A percentile compares a stretch with the other conserved stretches of the same genome.
Evolutionary conservation across 2,888 invertebrate genomes (phyloP).

Genomic region (Mayetiola destructor): DNA sequence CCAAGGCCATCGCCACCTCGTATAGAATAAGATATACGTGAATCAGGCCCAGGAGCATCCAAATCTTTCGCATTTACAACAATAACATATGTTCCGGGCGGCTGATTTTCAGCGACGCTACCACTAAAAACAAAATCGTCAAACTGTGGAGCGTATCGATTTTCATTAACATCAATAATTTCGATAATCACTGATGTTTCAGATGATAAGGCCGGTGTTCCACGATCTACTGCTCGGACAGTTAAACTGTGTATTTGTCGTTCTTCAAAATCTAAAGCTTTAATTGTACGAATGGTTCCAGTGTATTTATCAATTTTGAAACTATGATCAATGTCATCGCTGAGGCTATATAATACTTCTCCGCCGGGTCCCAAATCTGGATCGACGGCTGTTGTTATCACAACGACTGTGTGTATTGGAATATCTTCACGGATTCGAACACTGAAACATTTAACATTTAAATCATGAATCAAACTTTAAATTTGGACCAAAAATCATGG

Average conservation of each 20-base stretch:
- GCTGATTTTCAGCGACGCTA: constrained; percentile 64
- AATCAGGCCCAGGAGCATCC: constrained; percentile 67
- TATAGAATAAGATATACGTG: constrained; percentile 71
- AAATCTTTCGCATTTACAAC: constrained; percentile 63
- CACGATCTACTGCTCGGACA: constrained; percentile 73
- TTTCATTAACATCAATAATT: constrained; percentile 89
- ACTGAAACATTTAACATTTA: too few species aligned
- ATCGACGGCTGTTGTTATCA: constrained; percentile 66
- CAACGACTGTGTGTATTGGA: constrained; percentile 73
- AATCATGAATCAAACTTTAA: too few species aligned
- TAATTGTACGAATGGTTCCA: constrained; percentile 70
- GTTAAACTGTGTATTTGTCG: constrained; percentile 78
- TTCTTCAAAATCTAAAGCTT: constrained; percentile 73
- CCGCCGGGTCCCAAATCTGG: constrained; percentile 76
- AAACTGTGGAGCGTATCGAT: constrained; percentile 69
- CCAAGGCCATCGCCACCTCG: constrained; percentile 82
- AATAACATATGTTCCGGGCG: constrained; percentile 61
- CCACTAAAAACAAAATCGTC: constrained; percentile 63
- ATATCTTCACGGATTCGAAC: constrained; percentile 85
- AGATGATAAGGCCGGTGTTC: constrained; percentile 63
- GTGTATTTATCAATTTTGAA: constrained; percentile 75
- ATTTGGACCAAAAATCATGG: too few species aligned
- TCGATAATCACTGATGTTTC: constrained; percentile 72
- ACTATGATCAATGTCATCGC: constrained; percentile 44
- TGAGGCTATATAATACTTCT: constrained; percentile 61